phyloP scores from a whole-genome alignment of 2,113 vertebrate species.

The Bagarius yarrelli region DNA sequence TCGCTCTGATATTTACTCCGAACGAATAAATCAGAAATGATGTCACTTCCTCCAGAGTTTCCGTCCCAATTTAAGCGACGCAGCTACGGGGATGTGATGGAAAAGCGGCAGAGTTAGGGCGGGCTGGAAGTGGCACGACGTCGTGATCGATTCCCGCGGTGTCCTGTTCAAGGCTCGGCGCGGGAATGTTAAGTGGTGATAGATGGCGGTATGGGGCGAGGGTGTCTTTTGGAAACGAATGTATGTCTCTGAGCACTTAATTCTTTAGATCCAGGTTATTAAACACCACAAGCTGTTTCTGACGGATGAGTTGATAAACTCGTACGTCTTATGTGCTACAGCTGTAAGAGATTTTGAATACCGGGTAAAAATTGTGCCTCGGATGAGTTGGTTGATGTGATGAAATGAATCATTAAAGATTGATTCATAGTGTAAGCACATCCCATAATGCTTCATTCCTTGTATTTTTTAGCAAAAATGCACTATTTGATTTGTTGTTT shows the following conservation, averaged over 20 bases:
- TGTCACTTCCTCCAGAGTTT: constrained; percentile 17
- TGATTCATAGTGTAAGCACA: neutral
- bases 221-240: constrained; percentile 18
- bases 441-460: neutral
- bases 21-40: constrained; percentile 31
- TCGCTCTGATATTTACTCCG: constrained; percentile 25
- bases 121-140: neutral
- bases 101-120: neutral
- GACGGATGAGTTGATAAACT: neutral
- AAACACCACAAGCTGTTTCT: neutral
- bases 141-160: neutral
- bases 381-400: neutral
- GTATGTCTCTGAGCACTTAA: neutral
- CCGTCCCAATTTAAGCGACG: neutral
- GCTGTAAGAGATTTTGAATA: neutral
- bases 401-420: too few relatives aligned
- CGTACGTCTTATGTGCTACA: too few relatives aligned
- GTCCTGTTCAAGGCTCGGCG: neutral
- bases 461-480: neutral
- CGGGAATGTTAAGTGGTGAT: constrained; percentile 5
- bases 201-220: constrained; percentile 6
- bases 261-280: constrained; percentile 35
- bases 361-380: neutral
- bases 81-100: neutral
- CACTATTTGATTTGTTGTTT: too few relatives aligned